These are phyloP conservation scores for Acanthosepion pharaonis DNA, from an alignment of 2,888 invertebrate genomes.

Conservation along the genomic window DNA sequence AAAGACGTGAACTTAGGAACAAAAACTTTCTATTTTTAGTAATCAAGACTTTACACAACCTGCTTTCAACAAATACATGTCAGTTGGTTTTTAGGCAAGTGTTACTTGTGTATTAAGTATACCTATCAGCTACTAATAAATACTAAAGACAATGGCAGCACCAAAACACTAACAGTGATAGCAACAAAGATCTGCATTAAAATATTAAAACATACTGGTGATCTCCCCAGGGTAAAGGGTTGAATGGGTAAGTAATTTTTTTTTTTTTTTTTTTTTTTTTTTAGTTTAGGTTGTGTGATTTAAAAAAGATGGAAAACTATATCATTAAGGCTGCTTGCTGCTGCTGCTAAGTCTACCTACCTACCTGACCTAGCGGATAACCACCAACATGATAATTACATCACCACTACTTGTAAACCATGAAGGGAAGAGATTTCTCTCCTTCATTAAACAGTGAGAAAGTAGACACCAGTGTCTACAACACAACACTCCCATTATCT, in stretches of 20 bases:
- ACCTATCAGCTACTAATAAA: not conserved
- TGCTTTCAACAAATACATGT: not conserved
- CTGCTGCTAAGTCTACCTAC: not conserved
- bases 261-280: not conserved
- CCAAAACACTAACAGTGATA: too few relatives aligned
- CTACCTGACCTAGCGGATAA: slow-evolving; percentile 1
- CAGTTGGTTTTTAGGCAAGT: not conserved
- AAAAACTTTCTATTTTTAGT: not conserved
- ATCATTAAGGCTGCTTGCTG: not conserved
- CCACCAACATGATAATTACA: not conserved
- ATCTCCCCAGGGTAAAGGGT: not conserved
- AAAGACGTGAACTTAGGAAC: not conserved
- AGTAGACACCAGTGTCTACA: not conserved
- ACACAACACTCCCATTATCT: not conserved
- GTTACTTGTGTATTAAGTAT: not conserved
- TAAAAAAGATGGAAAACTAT: not conserved
- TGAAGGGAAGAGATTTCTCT: not conserved
- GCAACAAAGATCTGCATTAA: too few relatives aligned
- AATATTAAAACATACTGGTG: too few relatives aligned
- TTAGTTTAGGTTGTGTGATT: not conserved
- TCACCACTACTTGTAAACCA: not conserved
- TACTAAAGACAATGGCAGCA: too few relatives aligned
- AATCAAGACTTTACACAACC: not conserved
- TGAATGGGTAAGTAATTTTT: not conserved
- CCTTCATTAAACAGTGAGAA: not conserved